Evolutionary conservation across 2,113 vertebrate species (phyloP), one percentile per base, ranked within the genome.

Genomic region (Dicaeum eximium): DNA sequence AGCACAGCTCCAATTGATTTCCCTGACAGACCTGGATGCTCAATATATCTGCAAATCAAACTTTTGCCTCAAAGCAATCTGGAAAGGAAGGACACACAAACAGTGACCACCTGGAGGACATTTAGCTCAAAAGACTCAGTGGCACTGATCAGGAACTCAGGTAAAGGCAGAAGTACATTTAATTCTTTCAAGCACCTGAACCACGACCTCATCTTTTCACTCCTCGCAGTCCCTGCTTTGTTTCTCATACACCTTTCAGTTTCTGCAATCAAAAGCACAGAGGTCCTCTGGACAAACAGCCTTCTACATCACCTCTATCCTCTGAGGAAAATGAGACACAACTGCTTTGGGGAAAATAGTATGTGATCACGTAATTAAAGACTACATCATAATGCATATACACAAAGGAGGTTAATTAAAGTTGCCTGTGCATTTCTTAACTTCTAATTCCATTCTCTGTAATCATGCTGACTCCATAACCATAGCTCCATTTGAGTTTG

Each of bases 351-450:
- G 81, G 64, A 83, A 96, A 95, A 95, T 11, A 82, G 42, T 83
- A 90, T 80, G 85, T 60, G 92, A 96, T 92, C 88, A 94, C 85
- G 78, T 97, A 97, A 97, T 97, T 95, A 95, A 95, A 97, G 93
- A 90, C 85, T 96, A 79, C 90, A 94, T 90, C 93, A 86, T 90
- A 93, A 96, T 77, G 75, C 71, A 90, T 86, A 86, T 80, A 91
- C 64, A 95, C 94, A 96, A 96, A 95, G 82, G 60, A 95, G 80
- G 92, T 94, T 96, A 96, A 96, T 96, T 95, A 97, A 96, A 96
- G 87, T 77, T 96, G 94, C 81, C 85, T 93, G 90, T 79, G 87
- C 79, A 60, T 96, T 97, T 96, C 90, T 96, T 95, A 88, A 94
- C 74, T 96, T 85, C 58, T 93, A 94, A 90, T 95, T 95, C 94